Conservation (phyloP, 2,113 vertebrate genomes). For the Phylloscopus trochilus region DNA sequence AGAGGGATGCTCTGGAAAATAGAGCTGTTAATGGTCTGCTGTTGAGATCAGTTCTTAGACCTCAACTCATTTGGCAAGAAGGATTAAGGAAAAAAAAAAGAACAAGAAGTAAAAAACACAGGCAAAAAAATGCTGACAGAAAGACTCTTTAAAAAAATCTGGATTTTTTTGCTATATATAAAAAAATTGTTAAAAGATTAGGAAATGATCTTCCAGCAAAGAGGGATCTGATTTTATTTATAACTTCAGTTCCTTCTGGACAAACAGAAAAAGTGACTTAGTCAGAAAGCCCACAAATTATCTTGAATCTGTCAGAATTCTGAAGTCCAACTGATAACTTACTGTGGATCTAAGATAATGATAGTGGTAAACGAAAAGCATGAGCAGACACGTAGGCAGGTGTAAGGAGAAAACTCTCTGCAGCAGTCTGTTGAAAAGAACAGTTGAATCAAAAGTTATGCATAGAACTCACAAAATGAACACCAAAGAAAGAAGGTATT, state of each 20-base stretch:
- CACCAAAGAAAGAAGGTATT: background rate
- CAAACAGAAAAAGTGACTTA: background rate
- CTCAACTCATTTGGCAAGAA: background rate
- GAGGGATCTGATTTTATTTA: background rate
- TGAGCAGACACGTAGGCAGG: background rate
- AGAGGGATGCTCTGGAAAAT: background rate
- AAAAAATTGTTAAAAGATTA: background rate
- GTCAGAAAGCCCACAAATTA: background rate
- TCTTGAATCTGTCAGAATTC: background rate
- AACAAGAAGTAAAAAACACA: background rate
- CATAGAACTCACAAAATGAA: background rate
- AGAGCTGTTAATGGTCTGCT: background rate
- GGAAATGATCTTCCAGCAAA: background rate
- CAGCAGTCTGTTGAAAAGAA: background rate
- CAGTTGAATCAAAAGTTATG: background rate
- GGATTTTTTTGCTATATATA: too few relatives aligned
- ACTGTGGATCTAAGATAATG: background rate
- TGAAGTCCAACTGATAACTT: background rate
- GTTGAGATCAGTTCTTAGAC: background rate
- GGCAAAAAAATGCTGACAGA: background rate
- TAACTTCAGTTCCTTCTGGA: background rate
- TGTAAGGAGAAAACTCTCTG: background rate
- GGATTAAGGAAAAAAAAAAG: background rate
- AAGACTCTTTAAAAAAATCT: background rate
- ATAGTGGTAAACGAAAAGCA: background rate